Base-by-base conservation (phyloP, 2,113 vertebrate genomes). In the Vimba vimba region DNA sequence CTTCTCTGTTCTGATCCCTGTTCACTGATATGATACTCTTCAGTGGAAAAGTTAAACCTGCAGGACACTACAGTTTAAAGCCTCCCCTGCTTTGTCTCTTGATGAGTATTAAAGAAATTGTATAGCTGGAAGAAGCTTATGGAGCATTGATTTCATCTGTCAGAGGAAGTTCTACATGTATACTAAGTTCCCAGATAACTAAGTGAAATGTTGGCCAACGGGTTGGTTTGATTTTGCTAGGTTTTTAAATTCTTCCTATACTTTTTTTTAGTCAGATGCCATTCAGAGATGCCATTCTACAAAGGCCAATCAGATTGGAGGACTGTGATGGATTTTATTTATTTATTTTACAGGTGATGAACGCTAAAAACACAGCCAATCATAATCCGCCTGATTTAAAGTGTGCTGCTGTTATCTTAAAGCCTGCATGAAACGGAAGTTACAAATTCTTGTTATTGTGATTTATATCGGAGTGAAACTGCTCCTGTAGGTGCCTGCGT, bases 11-110 rank as follows among this genome's bases (percentile, higher is more conserved):
- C 71, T 47, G 73, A 50, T 23, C 21, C 21, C 5, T 73, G 69
- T 73, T 73, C 36, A 43, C 21, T 71, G 36, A 43, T 73, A 73
- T 43, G 19, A 71, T 50, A 43, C n/a, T 75, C 73, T 75, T 75
- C 23, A 47, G 73, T 50, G 73, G 43, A 7, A 50, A 50, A 75
- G 73, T 17, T 75, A 75, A 50, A 75, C 12, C 43, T 25, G 73
- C 43, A 50, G 73, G 43, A 75, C 43, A 50, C 73, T 25, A 6
- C 27, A 13, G n/a, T 27, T 50, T 27, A 27, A 47, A 50, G 12
- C n/a, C 73, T 50, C 23, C 71, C 23, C 7, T 47, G 12, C 23
- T 15, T 50, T 25, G 73, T 45, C 39, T 2, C 2, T 4, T 73
- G 69, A n/a, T 60, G 23, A 60, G 11, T 25, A 64, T 64, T 27